A percentile compares a stretch with the other conserved stretches of the same genome.
Evolutionary conservation across 2,797 vertebrate genomes (phyloP).

Genomic region (Cossypha heuglini): DNA sequence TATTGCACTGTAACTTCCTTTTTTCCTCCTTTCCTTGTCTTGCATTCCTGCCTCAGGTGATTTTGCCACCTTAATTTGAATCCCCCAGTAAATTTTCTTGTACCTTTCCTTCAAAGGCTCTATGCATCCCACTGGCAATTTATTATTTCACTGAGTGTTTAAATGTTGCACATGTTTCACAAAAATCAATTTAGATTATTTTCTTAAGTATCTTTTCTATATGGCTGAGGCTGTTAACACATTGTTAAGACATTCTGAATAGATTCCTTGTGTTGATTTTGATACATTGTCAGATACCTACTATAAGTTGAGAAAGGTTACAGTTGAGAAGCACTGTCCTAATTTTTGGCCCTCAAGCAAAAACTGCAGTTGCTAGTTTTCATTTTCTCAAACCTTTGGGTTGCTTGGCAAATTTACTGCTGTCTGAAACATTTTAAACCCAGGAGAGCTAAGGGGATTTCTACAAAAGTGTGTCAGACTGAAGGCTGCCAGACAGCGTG

Average conservation of each 20-base stretch:
- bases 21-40: not conserved
- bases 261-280: not conserved
- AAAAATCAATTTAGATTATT: not conserved
- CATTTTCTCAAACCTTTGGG: not conserved
- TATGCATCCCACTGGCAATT: not conserved
- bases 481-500: not conserved
- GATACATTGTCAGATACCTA: not conserved
- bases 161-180: not conserved
- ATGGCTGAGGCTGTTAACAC: not conserved
- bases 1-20: not conserved
- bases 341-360: not conserved
- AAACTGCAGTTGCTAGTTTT: not conserved
- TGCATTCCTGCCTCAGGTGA: not conserved
- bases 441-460: not conserved
- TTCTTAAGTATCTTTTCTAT: not conserved
- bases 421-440: not conserved
- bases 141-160: not conserved
- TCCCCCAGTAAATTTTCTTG: not conserved
- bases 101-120: not conserved
- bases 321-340: not conserved
- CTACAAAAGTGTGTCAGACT: not conserved
- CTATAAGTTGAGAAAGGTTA: not conserved
- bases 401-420: not conserved
- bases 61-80: not conserved
- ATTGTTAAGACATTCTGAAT: not conserved